A percentile compares a stretch with the other conserved stretches of the same genome.
These are phyloP conservation scores for Melieria omissa DNA, from an alignment of 2,888 invertebrate species.

Conservation along the genomic window DNA sequence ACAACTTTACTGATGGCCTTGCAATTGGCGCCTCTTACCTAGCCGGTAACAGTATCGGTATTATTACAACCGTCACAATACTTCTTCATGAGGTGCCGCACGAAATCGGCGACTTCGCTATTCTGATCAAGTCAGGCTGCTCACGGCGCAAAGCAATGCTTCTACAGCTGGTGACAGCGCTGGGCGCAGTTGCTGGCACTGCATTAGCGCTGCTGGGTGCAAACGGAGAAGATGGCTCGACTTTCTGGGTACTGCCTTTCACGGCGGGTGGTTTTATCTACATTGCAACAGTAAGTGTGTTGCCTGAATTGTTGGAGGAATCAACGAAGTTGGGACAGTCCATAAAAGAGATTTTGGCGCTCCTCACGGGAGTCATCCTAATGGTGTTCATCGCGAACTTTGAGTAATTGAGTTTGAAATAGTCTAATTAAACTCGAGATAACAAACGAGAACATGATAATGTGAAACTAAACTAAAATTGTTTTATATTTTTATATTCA, in stretches of 20 bases:
- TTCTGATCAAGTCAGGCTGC: slow-evolving; percentile 96
- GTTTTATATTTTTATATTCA: background rate
- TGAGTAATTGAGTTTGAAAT: slow-evolving; percentile 49
- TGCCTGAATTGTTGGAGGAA: slow-evolving; percentile 95
- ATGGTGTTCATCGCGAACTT: slow-evolving; percentile 91
- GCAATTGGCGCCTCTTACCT: slow-evolving; percentile 98
- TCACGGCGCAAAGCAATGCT: slow-evolving; percentile 93
- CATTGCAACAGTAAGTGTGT: slow-evolving; percentile 98
- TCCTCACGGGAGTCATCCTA: slow-evolving; percentile 91
- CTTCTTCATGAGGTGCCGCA: slow-evolving; percentile 98
- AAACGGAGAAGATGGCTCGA: slow-evolving; percentile 73
- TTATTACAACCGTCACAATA: slow-evolving; percentile 94
- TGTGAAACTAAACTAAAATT: slow-evolving; percentile 1
- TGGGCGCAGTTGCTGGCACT: slow-evolving; percentile 95
- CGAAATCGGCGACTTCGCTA: slow-evolving; percentile 99
- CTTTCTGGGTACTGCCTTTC: slow-evolving; percentile 93
- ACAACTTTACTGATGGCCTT: slow-evolving; percentile 99
- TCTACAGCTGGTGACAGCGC: slow-evolving; percentile 91
- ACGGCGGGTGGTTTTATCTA: slow-evolving; percentile 99
- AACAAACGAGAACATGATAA: background rate
- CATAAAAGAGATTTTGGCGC: slow-evolving; percentile 87
- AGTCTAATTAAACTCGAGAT: background rate
- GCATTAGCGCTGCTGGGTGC: slow-evolving; percentile 89
- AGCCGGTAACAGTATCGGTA: slow-evolving; percentile 87
- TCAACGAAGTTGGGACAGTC: slow-evolving; percentile 88